Evolutionary conservation across 2,797 vertebrate species (phyloP).

Genomic region (Odontamblyopus lacepedii): DNA sequence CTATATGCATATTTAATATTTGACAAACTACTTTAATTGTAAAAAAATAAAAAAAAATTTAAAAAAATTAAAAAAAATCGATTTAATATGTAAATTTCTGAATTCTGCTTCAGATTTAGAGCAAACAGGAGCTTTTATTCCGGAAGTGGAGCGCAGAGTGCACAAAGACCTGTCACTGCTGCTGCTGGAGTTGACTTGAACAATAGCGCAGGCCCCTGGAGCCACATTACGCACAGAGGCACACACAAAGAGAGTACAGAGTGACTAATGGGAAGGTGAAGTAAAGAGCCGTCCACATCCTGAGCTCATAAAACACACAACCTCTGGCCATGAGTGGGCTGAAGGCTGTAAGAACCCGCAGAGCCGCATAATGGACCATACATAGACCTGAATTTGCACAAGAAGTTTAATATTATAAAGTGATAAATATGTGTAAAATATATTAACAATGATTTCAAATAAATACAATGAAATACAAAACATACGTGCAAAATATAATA

Average conservation of each 20-base stretch:
- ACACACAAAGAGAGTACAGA: slow-evolving; percentile 50
- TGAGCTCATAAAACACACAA: slow-evolving; percentile 16
- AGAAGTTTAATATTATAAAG: not conserved
- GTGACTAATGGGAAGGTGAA: slow-evolving; percentile 57
- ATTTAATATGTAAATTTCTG: slow-evolving; percentile 14
- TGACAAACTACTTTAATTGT: too few relatives aligned
- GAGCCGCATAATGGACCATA: slow-evolving; percentile 4
- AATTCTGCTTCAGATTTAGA: slow-evolving; percentile 1
- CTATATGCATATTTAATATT: too few relatives aligned
- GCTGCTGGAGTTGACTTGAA: slow-evolving; percentile 70
- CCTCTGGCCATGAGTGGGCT: slow-evolving; percentile 19
- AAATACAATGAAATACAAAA: not conserved
- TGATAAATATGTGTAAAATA: not conserved
- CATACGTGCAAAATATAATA: not conserved
- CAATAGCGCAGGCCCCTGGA: slow-evolving; percentile 62
- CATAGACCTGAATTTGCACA: not conserved
- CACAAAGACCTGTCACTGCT: slow-evolving; percentile 61
- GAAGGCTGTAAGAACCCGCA: not conserved
- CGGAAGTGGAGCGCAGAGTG: slow-evolving; percentile 30
- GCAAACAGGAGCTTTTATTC: slow-evolving; percentile 28
- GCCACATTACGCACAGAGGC: slow-evolving; percentile 65
- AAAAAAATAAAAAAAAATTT: too few relatives aligned
- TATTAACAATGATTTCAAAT: not conserved
- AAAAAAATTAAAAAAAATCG: not conserved
- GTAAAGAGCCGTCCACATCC: slow-evolving; percentile 29